Evolutionary conservation across 2,888 invertebrate genomes (phyloP).

Genomic region (Pilophorus perplexus): DNA sequence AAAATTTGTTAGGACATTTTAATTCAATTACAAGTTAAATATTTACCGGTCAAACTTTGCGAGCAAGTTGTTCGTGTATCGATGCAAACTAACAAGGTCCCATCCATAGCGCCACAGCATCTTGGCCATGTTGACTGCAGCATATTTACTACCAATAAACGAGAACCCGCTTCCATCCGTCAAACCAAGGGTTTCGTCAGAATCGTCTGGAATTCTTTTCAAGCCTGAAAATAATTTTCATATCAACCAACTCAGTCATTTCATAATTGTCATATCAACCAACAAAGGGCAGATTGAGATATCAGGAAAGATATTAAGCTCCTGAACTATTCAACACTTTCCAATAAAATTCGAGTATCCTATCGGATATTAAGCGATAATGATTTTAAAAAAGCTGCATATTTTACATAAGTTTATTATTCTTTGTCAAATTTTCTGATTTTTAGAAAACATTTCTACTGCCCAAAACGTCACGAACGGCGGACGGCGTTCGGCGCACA

Average conservation of each 20-base stretch:
- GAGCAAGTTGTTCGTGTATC: conserved; percentile 53
- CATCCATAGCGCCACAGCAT: conserved; percentile 60
- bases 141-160: conserved; percentile 57
- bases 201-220: conserved; percentile 1
- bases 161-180: conserved; percentile 58
- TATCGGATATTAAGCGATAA: too few relatives aligned
- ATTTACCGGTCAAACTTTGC: conserved; percentile 55
- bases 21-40: too few relatives aligned
- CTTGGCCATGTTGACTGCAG: conserved; percentile 54
- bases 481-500: too few relatives aligned
- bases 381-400: too few relatives aligned
- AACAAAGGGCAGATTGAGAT: neutral
- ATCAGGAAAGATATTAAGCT: too few relatives aligned
- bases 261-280: neutral
- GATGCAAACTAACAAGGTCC: conserved; percentile 54
- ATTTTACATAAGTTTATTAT: too few relatives aligned
- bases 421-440: too few relatives aligned
- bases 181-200: conserved; percentile 52
- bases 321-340: too few relatives aligned
- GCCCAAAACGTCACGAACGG: too few relatives aligned
- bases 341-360: too few relatives aligned
- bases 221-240: conserved; percentile 9
- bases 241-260: neutral
- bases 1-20: too few relatives aligned
- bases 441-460: too few relatives aligned